These are phyloP conservation scores for Spinus pinus DNA, from an alignment of 2,797 vertebrate species.

Conservation along the genomic window DNA sequence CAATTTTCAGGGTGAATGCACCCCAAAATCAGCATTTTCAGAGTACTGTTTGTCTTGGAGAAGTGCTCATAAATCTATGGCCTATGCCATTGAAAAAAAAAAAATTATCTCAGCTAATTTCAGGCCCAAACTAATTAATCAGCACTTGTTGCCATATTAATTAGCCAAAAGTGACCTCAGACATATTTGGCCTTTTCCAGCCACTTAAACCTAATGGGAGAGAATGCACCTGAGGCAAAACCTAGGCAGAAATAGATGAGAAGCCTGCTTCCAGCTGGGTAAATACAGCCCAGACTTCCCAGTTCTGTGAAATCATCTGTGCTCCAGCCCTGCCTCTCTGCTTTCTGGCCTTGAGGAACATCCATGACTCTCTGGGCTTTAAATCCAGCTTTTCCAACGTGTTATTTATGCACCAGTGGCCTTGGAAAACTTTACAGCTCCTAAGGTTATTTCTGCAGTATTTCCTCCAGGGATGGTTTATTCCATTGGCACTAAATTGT, in stretches of 20 bases:
- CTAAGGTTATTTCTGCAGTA: not conserved
- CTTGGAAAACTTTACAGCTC: not conserved
- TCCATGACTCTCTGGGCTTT: accelerated
- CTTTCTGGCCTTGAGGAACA: conserved; percentile 4
- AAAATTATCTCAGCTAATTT: conserved; percentile 34
- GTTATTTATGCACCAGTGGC: not conserved
- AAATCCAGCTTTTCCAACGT: not conserved
- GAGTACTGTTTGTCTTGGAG: conserved; percentile 50
- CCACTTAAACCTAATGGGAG: conserved; percentile 42
- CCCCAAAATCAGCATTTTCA: not conserved
- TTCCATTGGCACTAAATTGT: accelerated
- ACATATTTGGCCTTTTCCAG: not conserved
- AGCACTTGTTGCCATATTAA: conserved; percentile 55
- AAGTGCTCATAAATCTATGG: not conserved
- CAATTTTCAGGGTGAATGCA: conserved; percentile 7
- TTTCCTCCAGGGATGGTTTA: not conserved
- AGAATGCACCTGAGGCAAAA: conserved; percentile 55
- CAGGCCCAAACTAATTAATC: conserved; percentile 48
- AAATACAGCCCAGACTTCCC: conserved; percentile 47
- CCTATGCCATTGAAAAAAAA: not conserved
- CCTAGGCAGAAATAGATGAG: not conserved
- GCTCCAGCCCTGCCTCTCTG: not conserved
- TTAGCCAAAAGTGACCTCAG: conserved; percentile 62
- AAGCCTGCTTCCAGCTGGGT: conserved; percentile 48
- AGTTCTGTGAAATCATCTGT: not conserved